Base-by-base conservation (phyloP, 1,140 invertebrate species). In the Camponotus vicinus region DNA sequence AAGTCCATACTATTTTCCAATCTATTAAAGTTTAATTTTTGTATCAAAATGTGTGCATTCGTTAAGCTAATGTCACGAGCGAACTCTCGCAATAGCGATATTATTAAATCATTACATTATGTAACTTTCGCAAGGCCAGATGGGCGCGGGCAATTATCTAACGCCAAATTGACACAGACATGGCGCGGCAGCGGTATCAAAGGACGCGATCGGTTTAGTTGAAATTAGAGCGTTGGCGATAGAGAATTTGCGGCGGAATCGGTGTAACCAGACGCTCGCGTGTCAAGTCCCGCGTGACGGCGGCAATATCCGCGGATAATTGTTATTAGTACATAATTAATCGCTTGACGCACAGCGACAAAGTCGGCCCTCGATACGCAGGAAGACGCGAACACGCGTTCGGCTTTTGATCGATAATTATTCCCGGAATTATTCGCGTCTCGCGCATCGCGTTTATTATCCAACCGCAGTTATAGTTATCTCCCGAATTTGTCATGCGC, bases 401-500 rank as follows among this genome's bases (percentile, higher is more conserved):
- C 34, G 18, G 52, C 79, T 59, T 88, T 88, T 37, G 77, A 59
- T 55, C 34, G 78, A 80, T 82, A 90, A 89, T 90, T 90, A 87
- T 88, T 27, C 82, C 52, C 57, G 49, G 82, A 76, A 89, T 90
- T 88, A 90, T 90, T 86, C 75, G 75, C 64, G 80, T 86, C 79
- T 61, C 21, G 15, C 34, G 18, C 11, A 37, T 5, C 42, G 67
- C 78, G 86, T 90, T 90, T 90, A 90, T 90, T 90, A 90, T 90
- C 83, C 89, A 57, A 59, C 82, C 71, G 61, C 82, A 69, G 78
- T 83, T 27, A 0, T 18, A 88, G 78, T 90, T 90, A 90, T 90
- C 89, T 88, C 83, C 83, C 71, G 86, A 90, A 90, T 90, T 90
- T 90, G 89, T 90, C 89, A 90, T 83, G 82, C 86, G 3, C 75